Conservation (phyloP, 2,797 vertebrate genomes). For the Rhynchotus rufescens region DNA sequence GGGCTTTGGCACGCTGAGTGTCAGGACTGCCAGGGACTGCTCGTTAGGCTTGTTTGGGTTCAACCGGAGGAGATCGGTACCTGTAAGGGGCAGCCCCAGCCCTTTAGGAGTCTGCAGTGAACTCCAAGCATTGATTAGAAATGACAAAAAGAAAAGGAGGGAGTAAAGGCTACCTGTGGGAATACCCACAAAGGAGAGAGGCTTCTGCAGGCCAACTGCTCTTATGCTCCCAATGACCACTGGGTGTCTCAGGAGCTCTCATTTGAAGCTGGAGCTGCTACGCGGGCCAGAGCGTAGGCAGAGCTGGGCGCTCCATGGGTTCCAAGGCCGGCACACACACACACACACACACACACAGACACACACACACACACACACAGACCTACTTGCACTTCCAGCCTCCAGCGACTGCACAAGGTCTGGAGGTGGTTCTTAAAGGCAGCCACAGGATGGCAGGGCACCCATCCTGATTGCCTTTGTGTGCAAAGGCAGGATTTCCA, state of each 20-base stretch:
- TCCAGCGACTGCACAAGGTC: background rate
- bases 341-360: too few species aligned
- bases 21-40: too few species aligned
- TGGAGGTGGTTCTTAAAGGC: background rate
- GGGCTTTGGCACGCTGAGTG: too few species aligned
- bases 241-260: slow-evolving; percentile 52
- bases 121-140: background rate
- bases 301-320: background rate
- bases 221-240: slow-evolving; percentile 21
- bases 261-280: background rate
- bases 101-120: background rate
- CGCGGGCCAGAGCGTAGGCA: background rate
- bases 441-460: background rate
- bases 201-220: background rate
- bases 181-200: background rate
- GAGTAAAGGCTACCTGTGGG: accelerated
- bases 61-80: too few species aligned
- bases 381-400: background rate
- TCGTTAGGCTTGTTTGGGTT: too few species aligned
- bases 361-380: background rate
- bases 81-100: too few species aligned
- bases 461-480: background rate
- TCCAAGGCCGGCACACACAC: background rate
- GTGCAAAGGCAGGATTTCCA: background rate
- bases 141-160: background rate